Percentiles rank a stretch among this genome's conserved stretches.
These are phyloP conservation scores for Deilephila porcellus DNA, from an alignment of 2,888 invertebrate species.

Conservation along the genomic window DNA sequence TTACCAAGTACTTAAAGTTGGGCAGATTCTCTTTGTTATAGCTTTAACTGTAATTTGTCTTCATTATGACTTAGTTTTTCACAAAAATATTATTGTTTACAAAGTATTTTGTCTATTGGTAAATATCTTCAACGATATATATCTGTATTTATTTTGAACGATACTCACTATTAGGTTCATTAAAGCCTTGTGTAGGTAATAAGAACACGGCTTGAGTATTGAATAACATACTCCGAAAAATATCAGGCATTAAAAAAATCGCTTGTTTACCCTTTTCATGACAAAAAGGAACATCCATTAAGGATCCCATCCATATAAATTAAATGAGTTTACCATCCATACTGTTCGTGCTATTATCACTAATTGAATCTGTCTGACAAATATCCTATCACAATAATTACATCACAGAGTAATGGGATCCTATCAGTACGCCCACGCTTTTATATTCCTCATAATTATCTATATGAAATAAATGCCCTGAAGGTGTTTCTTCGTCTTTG, in stretches of 20 bases:
- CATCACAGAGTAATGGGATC: constrained; percentile 4
- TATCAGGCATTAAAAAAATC: no score
- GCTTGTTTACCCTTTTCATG: not conserved
- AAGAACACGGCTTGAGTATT: no score
- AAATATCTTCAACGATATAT: no score
- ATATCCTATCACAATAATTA: constrained; percentile 13
- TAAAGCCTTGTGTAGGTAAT: no score
- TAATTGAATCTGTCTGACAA: constrained; percentile 23
- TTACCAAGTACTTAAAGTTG: not conserved
- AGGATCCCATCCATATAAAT: not conserved
- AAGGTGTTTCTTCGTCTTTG: not conserved
- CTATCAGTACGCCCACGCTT: constrained; percentile 3
- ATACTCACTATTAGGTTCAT: no score
- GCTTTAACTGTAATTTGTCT: no score
- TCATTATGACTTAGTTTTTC: no score
- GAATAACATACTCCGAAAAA: no score
- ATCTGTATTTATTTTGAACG: no score
- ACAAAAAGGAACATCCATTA: not conserved
- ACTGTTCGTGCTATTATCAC: not conserved
- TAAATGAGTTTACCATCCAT: constrained; percentile 6
- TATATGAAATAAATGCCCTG: not conserved
- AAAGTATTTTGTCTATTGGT: no score
- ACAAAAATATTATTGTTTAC: no score
- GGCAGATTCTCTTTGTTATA: no score
- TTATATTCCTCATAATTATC: constrained; percentile 6